Evolutionary conservation across 2,113 vertebrate species (phyloP), one percentile per base, ranked within the genome.

Genomic region (Gallinago paraguaiae): DNA sequence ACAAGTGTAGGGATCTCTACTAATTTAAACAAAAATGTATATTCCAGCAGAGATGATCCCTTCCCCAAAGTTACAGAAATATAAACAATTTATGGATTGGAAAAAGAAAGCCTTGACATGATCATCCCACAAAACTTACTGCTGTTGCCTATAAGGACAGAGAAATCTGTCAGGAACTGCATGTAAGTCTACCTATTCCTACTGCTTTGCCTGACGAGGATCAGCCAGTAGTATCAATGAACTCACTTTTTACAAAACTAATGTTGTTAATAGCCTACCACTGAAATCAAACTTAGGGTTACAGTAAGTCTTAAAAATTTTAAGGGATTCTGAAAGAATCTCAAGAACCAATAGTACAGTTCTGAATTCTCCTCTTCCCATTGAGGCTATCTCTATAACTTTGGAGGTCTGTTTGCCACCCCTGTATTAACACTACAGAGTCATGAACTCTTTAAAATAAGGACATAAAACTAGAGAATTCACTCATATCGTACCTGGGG

Each of bases 401-500:
- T 59, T 3, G 11, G 11, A 78, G 9, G 0, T 75, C 17, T 64
- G 1, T 56, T 81, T 92, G 30, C 30, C 65, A 72, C 45, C 68
- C 22, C 8, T 64, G 2, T 53, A 33, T 56, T 83, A 94, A 76
- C 25, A 61, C 24, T 35, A 72, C 5, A 69, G 67, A 84, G 59
- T 78, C 78, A 79, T 41, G 88, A 92, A 82, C 65, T 82, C 59
- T 72, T 68, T 35, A 35, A 68, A 86, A 88, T 43, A 74, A 76
- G n/a, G 27, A 60, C 20, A 53, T 59, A 96, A 92, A 72, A 15
- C 14, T 53, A 64, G 33, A 16, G 37, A 95, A 94, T 86, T 95
- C 39, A 65, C n/a, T 76, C 24, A 8, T 87, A 64, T 88, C 82
- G 69, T 94, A 95, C 92, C 94, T 96, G 80, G 28, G 43, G 33